Evolutionary conservation across 2,113 vertebrate genomes (phyloP), one percentile per base, ranked within the genome.

Genomic region (Sturnira hondurensis): DNA sequence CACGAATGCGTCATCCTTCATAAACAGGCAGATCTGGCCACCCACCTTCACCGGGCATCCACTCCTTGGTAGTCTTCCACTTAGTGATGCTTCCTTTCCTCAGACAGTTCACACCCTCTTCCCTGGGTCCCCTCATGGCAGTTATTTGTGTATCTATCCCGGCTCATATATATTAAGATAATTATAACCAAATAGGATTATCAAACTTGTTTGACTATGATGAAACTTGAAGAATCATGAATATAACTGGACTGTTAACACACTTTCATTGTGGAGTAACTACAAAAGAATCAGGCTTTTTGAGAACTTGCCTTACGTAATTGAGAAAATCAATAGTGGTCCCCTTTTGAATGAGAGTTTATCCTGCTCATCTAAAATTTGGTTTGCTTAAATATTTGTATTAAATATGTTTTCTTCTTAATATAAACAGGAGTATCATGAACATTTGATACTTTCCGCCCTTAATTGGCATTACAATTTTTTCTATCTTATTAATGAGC

Each of bases 331-430:
- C n/a, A 58, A 26, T 33, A 68, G 7, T 33, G 22, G 52, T 91
- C 12, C 20, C 8, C 19, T 33, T 88, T 58, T 91, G 86, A 93
- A 58, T 70, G 24, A 88, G 9, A 71, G 47, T 63, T 80, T 78
- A 31, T 74, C 56, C 7, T 47, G 9, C 31, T 87, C 88, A 78
- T 74, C 54, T 68, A 92, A 88, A 68, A 61, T 68, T 87, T 91
- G 61, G 17, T 86, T 87, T 83, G 16, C 45, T 88, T 88, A 88
- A 73, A 14, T 93, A 68, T 89, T 97, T 89, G 76, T 93, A 61
- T 85, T 97, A 86, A 81, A 33, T 38, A 81, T 16, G 9, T 83
- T 88, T 74, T 89, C 33, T 89, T 94, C 68, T 81, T 96, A 80
- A 76, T 58, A 61, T 14, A 31, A 85, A 71, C 2, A 54, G 22